Evolutionary conservation across 2,888 invertebrate species (phyloP), one percentile per base, ranked within the genome.

Genomic region (Fragum fragum): DNA sequence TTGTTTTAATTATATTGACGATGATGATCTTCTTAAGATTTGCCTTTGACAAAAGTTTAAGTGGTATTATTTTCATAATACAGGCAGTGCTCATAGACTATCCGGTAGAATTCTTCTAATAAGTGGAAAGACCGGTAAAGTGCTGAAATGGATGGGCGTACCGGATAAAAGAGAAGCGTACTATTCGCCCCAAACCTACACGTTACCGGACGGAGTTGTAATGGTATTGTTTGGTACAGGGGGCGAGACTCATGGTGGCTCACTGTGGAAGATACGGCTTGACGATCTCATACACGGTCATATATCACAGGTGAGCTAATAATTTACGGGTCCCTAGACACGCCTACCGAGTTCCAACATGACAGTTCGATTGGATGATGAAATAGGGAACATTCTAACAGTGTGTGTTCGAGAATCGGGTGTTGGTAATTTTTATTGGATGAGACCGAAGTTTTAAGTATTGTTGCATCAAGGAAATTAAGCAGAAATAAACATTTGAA

Each of bases 201-300:
- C 82, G 36, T 81, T 85, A 29, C 52, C 73, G 53, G 92, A 92
- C 78, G 94, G 96, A n/a, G 96, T 93, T 53, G 95, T 96, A 83
- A 94, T 96, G 71, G 95, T 97, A 52, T 93, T 97, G 72, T 96
- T 97, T 90, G 96, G 97, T 18, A 97, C 97, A 0, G 97, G 97
- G 0, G 96, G 97, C 1, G 97, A 97, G 87, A 96, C 96, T 57
- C 96, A 96, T 61, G 95, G 96, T 0, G 97, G 97, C 1, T 96
- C 96, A 52, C 95, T 97, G 21, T 97, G 96, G 93, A 95, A 95
- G 2, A 95, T 97, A 29, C 94, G 96, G 0, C 94, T 97, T 36
- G 94, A 95, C 28, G 94, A 95, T 83, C 90, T 95, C 1, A 89
- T 93, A 36, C 92, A 92, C 73, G 95, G 95, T 0, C 81, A 93